These are phyloP conservation scores for Oscheius myriophilus DNA, from an alignment of 2,888 invertebrate genomes.

Conservation along the genomic window DNA sequence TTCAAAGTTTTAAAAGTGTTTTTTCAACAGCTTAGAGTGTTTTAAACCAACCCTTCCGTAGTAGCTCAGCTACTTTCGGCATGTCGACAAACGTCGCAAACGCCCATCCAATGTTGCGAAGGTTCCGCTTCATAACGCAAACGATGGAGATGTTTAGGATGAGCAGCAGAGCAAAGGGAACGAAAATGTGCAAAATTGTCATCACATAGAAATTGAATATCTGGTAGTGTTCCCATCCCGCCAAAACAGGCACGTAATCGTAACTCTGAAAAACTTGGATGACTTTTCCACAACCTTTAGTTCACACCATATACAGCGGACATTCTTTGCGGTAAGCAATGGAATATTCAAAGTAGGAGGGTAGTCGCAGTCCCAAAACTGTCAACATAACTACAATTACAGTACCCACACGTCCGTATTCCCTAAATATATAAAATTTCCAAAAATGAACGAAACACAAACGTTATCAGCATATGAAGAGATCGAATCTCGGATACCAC, in stretches of 20 bases:
- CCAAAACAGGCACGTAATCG: slow-evolving; percentile 55
- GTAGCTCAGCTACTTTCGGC: slow-evolving; percentile 58
- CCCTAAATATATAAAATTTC: slow-evolving; percentile 31
- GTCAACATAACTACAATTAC: slow-evolving; percentile 42
- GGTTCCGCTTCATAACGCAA: slow-evolving; percentile 51
- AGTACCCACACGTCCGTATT: slow-evolving; percentile 48
- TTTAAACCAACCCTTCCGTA: slow-evolving; percentile 50
- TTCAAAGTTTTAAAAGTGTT: neutral
- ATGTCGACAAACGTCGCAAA: slow-evolving; percentile 56
- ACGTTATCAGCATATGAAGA: slow-evolving; percentile 56
- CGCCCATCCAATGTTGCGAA: slow-evolving; percentile 53
- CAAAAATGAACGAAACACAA: neutral
- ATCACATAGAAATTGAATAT: slow-evolving; percentile 64
- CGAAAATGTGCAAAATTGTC: slow-evolving; percentile 57
- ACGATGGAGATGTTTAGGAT: slow-evolving; percentile 61
- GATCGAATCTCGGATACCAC: slow-evolving; percentile 57
- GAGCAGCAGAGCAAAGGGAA: slow-evolving; percentile 57
- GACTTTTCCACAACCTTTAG: neutral
- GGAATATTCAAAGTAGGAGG: slow-evolving; percentile 63
- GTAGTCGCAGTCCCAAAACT: slow-evolving; percentile 48
- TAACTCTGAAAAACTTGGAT: slow-evolving; percentile 58
- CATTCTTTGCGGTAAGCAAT: slow-evolving; percentile 55
- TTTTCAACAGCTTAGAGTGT: neutral
- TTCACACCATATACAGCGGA: slow-evolving; percentile 49
- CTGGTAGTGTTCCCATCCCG: slow-evolving; percentile 52